A percentile compares a stretch with the other conserved stretches of the same genome.
These are phyloP conservation scores for Epizoanthus fatuus DNA, from an alignment of 92 coral and sea anemone species.

Conservation along the genomic window DNA sequence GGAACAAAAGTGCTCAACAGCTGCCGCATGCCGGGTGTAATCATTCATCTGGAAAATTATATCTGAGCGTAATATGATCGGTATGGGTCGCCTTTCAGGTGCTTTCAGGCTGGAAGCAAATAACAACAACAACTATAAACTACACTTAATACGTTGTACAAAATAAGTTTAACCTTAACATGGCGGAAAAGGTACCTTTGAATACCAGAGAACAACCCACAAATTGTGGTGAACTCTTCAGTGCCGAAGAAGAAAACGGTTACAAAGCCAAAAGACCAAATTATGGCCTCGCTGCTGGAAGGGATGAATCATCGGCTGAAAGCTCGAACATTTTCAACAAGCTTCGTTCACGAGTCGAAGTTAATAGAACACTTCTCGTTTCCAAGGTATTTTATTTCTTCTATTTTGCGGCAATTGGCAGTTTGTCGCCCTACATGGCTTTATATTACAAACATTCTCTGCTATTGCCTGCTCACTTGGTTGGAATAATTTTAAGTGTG, in stretches of 20 bases:
- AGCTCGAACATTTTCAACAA: constrained; percentile 48
- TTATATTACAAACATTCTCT: constrained; percentile 94
- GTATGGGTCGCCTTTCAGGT: not conserved
- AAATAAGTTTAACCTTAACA: not conserved
- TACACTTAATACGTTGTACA: not conserved
- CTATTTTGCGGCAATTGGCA: constrained; percentile 92
- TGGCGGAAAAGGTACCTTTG: constrained; percentile 3
- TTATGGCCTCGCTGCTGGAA: not conserved
- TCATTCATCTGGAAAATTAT: constrained; percentile 24
- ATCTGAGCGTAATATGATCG: not conserved
- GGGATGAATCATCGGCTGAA: constrained; percentile 5
- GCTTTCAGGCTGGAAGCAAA: not conserved
- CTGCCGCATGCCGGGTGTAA: constrained; percentile 7
- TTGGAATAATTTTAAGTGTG: constrained; percentile 86
- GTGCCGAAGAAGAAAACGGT: constrained; percentile 73
- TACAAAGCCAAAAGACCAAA: constrained; percentile 5
- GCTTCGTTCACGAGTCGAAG: constrained; percentile 60
- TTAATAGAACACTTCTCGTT: constrained; percentile 69
- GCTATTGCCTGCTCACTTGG: constrained; percentile 88
- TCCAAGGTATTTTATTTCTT: constrained; percentile 92
- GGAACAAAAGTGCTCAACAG: constrained; percentile 12
- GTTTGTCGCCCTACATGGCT: constrained; percentile 87
- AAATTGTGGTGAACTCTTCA: constrained; percentile 63
- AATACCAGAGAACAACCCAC: constrained; percentile 1
- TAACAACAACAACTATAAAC: not conserved